phyloP scores from a whole-genome alignment of 2,113 vertebrate genomes.

The Forbesichthys agassizii region DNA sequence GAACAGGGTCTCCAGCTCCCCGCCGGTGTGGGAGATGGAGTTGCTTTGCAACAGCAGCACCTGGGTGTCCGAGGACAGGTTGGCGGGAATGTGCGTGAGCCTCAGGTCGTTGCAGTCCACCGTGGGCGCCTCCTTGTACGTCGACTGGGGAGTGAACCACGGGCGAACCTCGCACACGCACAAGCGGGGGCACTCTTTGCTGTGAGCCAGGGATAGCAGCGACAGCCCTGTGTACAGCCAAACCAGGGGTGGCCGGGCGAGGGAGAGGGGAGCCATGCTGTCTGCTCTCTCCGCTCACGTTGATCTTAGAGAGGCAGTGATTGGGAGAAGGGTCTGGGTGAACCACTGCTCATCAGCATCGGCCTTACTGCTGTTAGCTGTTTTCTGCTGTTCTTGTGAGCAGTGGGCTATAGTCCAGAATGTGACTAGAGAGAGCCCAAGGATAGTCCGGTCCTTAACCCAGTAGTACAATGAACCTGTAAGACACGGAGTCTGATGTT shows the following conservation, averaged over 20 bases:
- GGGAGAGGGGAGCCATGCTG: constrained; percentile 75
- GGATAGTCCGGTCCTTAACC: constrained; percentile 27
- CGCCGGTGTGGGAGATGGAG: constrained; percentile 85
- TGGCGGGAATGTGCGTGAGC: constrained; percentile 87
- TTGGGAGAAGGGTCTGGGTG: constrained; percentile 25
- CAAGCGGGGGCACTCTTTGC: constrained; percentile 88
- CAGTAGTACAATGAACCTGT: constrained; percentile 64
- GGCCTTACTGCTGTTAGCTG: constrained; percentile 26
- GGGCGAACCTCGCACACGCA: constrained; percentile 96
- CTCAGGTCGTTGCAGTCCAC: constrained; percentile 98
- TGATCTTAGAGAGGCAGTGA: constrained; percentile 45
- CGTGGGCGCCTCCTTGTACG: constrained; percentile 93
- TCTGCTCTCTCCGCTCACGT: constrained; percentile 48
- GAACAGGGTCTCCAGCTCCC: constrained; percentile 87
- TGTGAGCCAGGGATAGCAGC: constrained; percentile 65
- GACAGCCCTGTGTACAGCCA: constrained; percentile 74
- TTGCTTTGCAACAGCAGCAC: constrained; percentile 96
- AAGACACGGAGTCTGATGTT: constrained; percentile 55
- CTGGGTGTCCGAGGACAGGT: constrained; percentile 91
- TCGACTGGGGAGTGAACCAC: constrained; percentile 98
- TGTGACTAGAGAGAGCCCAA: constrained; percentile 17
- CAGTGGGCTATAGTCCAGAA: constrained; percentile 20
- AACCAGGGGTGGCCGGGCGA: constrained; percentile 61
- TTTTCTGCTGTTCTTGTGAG: constrained; percentile 9
- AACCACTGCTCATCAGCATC: constrained; percentile 40